Percentiles rank a stretch among this genome's conserved stretches.
Evolutionary conservation across 2,888 invertebrate genomes (phyloP).

Genomic region (Stenurella melanura): DNA sequence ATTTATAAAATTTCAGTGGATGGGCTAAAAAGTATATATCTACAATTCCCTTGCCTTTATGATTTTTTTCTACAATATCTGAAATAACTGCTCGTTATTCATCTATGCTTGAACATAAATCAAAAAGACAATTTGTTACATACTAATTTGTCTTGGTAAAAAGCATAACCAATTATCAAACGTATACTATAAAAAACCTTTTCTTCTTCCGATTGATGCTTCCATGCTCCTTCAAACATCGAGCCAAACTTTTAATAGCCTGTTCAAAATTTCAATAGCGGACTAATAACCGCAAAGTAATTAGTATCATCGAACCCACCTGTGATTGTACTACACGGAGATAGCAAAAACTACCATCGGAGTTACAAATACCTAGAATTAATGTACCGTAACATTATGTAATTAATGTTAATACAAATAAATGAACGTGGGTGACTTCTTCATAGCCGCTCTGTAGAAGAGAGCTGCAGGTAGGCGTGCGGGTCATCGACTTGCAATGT

Average conservation of each 20-base stretch:
- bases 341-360: background rate
- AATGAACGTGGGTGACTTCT: constrained; percentile 40
- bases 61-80: too few relatives aligned
- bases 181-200: background rate
- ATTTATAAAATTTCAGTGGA: too few relatives aligned
- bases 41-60: too few relatives aligned
- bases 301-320: background rate
- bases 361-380: background rate
- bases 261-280: background rate
- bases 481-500: constrained; percentile 43
- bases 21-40: too few relatives aligned
- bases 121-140: background rate
- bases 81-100: too few relatives aligned
- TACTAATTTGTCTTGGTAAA: background rate
- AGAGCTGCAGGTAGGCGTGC: constrained; percentile 42
- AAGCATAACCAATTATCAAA: background rate
- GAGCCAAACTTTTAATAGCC: background rate
- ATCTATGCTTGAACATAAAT: constrained; percentile 1
- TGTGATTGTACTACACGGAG: background rate
- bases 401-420: constrained; percentile 37
- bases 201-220: background rate
- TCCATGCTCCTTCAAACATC: background rate
- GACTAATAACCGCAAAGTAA: background rate
- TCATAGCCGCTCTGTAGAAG: constrained; percentile 26
- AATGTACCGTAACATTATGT: constrained; percentile 35